Percentiles rank a stretch among this genome's conserved stretches.
phyloP scores from a whole-genome alignment of 2,888 invertebrate species.

The Tenthredo mesomela region DNA sequence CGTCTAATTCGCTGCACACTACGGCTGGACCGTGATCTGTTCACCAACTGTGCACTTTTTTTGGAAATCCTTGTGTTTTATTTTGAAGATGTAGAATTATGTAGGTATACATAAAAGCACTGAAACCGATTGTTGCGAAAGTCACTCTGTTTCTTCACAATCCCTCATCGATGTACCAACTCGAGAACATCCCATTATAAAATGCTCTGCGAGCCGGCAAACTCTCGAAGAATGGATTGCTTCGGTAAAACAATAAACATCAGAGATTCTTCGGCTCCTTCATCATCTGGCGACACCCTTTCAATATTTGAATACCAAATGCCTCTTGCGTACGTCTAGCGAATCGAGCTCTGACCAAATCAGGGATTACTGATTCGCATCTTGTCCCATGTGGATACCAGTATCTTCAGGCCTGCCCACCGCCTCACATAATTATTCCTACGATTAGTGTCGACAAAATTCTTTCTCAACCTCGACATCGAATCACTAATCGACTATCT shows the following conservation, averaged over 20 bases:
- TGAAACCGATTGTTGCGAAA: background rate
- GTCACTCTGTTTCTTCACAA: background rate
- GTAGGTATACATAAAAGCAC: background rate
- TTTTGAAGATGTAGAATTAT: background rate
- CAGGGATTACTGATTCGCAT: slow-evolving; percentile 6
- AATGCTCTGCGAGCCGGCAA: background rate
- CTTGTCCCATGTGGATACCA: background rate
- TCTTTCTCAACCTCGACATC: background rate
- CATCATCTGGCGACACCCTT: background rate
- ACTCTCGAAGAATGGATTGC: background rate
- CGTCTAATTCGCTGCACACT: background rate
- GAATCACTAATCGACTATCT: background rate
- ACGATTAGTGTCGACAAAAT: slow-evolving; percentile 7
- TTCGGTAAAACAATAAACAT: background rate
- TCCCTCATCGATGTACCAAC: background rate
- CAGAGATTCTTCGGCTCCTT: background rate
- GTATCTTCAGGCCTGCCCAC: background rate
- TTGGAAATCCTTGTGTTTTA: background rate
- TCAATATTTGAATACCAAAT: slow-evolving; percentile 21
- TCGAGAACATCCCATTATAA: background rate
- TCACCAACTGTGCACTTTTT: background rate
- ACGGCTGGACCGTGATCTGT: background rate
- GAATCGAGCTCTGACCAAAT: slow-evolving; percentile 3
- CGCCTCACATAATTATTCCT: background rate
- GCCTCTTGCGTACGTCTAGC: background rate